Conservation (phyloP, 2,888 invertebrate genomes). For the Melikaiella ostensackeni region DNA sequence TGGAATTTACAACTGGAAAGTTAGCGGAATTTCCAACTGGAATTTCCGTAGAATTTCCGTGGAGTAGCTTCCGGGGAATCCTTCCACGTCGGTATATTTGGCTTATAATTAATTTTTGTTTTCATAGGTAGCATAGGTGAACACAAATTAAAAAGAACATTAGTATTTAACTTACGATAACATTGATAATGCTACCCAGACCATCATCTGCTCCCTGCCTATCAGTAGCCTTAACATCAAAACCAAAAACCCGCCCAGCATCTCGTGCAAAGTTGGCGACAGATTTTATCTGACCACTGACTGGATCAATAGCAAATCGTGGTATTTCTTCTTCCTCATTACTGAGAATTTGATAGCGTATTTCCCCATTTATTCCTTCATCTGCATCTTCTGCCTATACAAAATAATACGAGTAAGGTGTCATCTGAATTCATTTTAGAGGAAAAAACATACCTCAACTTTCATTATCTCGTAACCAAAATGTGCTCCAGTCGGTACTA, state of each 20-base stretch:
- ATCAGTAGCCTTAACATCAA: constrained; percentile 93
- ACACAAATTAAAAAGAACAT: background rate
- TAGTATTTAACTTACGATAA: constrained; percentile 83
- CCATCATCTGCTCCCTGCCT: constrained; percentile 89
- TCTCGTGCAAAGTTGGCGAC: constrained; percentile 84
- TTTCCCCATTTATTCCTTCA: constrained; percentile 86
- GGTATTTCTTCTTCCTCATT: constrained; percentile 86
- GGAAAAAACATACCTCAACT: constrained; percentile 80
- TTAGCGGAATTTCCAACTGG: too few species aligned
- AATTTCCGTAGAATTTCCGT: too few species aligned
- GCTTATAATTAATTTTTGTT: background rate
- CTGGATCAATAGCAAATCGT: constrained; percentile 87
- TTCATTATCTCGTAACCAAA: constrained; percentile 90
- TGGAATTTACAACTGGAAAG: too few species aligned
- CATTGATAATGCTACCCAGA: constrained; percentile 89
- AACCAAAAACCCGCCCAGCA: constrained; percentile 88
- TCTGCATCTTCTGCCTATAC: constrained; percentile 87
- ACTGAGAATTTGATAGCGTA: constrained; percentile 87
- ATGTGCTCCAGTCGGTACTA: constrained; percentile 88
- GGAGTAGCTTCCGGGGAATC: too few species aligned
- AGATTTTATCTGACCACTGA: constrained; percentile 86
- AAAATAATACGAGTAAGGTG: background rate
- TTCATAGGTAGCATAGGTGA: too few species aligned
- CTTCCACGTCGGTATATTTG: too few species aligned
- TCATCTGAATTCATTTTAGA: background rate